phyloP scores from a whole-genome alignment of 2,888 invertebrate species.

The Leptopilina myrica region DNA sequence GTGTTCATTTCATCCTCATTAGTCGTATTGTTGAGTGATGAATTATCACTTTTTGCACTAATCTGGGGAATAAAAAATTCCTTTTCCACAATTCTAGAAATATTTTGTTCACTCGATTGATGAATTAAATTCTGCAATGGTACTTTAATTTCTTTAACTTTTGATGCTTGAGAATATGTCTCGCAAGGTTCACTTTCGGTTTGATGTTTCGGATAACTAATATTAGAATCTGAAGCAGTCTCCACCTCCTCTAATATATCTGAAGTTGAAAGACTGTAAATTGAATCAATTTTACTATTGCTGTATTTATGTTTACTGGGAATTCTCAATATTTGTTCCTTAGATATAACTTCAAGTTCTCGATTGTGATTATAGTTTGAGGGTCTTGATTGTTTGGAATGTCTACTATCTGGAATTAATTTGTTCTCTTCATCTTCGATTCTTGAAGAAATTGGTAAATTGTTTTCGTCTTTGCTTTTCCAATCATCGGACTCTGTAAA shows the following conservation, averaged over 20 bases:
- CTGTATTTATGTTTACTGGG: slow-evolving; percentile 64
- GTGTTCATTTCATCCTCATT: slow-evolving; percentile 48
- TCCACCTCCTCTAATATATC: slow-evolving; percentile 66
- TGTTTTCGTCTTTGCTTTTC: slow-evolving; percentile 65
- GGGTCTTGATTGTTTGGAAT: slow-evolving; percentile 1
- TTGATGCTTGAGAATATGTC: slow-evolving; percentile 46
- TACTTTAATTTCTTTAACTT: slow-evolving; percentile 28
- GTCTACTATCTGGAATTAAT: slow-evolving; percentile 52
- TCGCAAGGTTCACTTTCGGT: not conserved
- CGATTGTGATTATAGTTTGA: not conserved
- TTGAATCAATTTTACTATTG: slow-evolving; percentile 60
- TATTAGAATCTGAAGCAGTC: slow-evolving; percentile 60
- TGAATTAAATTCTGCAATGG: slow-evolving; percentile 3
- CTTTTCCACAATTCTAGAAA: not conserved
- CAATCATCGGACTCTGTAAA: slow-evolving; percentile 63
- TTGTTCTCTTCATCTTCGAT: slow-evolving; percentile 65
- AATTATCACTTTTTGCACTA: slow-evolving; percentile 45
- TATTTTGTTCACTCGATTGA: slow-evolving; percentile 4
- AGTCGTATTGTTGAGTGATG: slow-evolving; percentile 47
- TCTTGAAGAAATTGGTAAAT: slow-evolving; percentile 56
- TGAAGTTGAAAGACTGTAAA: slow-evolving; percentile 57
- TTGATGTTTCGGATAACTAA: slow-evolving; percentile 56
- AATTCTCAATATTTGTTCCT: slow-evolving; percentile 59
- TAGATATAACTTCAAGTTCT: slow-evolving; percentile 37
- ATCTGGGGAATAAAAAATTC: slow-evolving; percentile 37